Base-by-base conservation (phyloP, 2,113 vertebrate species). In the Eulemur macaco region DNA sequence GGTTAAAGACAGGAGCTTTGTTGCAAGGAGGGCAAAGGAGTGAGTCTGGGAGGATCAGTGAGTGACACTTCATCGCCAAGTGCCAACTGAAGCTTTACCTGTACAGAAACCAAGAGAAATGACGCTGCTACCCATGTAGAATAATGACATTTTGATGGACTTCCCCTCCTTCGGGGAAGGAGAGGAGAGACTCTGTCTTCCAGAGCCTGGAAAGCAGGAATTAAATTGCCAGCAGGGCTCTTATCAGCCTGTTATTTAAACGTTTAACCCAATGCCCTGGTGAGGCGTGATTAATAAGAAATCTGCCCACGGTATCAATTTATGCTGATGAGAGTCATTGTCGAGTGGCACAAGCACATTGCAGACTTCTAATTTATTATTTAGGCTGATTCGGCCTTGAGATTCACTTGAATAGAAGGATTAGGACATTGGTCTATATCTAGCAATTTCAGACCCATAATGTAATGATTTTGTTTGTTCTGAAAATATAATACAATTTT, bases 141-240 rank as follows among this genome's bases (percentile, higher is more conserved):
- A 74, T 96, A 96, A 97, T 68, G 97, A 97, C 92, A 96, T 92
- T 98, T 98, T 95, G 95, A 97, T 98, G 80, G 92, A 97, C 93
- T 97, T 96, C 3, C 89, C 71, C 81, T 95, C 77, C 94, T 71
- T n/a, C 87, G 85, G 86, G 95, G 58, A 96, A 34, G 10, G 25
- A 47, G 14, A 9, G 47, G 25, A 74, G 20, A 94, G 10, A 60
- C 8, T 29, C 15, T 54, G 58, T 74, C 94, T 98, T 91, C 31
- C 47, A 2, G 7, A 87, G 66, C 64, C 74, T 95, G 34, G 86
- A 86, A 93, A 92, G 85, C 92, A 94, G 94, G 88, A 98, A 97
- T 98, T 89, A 97, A 94, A 95, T 58, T 93, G n/a, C 86, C 93
- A 90, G 74, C 90, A 86, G 91, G 54, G 88, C 83, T 91, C 58